Evolutionary conservation across 2,797 vertebrate genomes (phyloP), one percentile per base, ranked within the genome.

Genomic region (Apogon talboti): DNA sequence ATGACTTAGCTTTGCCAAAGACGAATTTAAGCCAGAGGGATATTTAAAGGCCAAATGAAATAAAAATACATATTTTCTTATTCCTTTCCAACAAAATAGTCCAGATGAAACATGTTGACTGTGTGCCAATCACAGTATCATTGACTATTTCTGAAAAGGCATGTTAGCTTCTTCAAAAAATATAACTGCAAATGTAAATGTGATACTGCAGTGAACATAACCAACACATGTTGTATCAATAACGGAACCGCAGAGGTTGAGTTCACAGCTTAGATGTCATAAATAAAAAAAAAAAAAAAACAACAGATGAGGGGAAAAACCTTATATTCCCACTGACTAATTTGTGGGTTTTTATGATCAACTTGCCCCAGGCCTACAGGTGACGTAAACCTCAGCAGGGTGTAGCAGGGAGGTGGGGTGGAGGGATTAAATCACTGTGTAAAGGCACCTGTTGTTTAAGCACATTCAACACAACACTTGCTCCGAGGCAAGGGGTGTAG

Each of bases 381-480:
- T 91, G 90, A 88, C 51, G 50, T 68, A 78, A 84, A 71, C 65
- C 70, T 16, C 61, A 2, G 67, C 79, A 40, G 83, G 70, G 59
- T 44, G 76, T 47, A 63, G 66, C 18, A 21, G 52, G 59, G 71
- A 71, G 66, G 69, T 53, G 78, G 45, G 41, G 50, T 62, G 37
- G 68, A 66, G 65, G 76, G 78, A 81, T 83, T 85, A 85, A 79
- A 73, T 62, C 76, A 75, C 80, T 78, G 77, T 79, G 80, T 72
- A 41, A 65, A 71, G 76, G 65, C 93, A 94, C 93, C 93, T 94
- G 93, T 94, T 92, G 76, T 77, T 84, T 85, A 64, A 75, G 79
- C 85, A 85, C 90, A 90, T 69, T 48, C 81, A 80, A 78, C 48
- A 66, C 74, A 80, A 92, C 92, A 93, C 85, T 92, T 93, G 92